Evolutionary conservation across 2,113 vertebrate genomes (phyloP), one percentile per base, ranked within the genome.

Genomic region (Sylvicapra grimmia): DNA sequence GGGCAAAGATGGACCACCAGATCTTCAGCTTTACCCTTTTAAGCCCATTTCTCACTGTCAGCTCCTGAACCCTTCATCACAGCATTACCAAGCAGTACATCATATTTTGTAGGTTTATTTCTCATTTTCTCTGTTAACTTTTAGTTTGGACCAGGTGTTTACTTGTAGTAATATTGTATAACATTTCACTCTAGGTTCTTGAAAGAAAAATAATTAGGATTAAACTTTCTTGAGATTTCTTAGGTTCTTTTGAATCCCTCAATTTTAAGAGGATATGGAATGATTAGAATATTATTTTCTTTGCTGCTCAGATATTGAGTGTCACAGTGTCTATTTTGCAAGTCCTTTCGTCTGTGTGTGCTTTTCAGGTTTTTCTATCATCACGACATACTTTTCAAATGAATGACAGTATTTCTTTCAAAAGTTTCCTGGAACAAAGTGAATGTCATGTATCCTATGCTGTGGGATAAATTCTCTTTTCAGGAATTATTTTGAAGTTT

Each of bases 401-500:
- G 88, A 83, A 16, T 49, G 18, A 51, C 84, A 63, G 12, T 47
- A 72, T 56, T 77, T 97, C 51, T 95, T 58, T 77, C 68, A 86
- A 25, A 96, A 93, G 72, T 79, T 82, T 97, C 89, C 44, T 90
- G 27, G 36, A 87, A 40, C 72, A 21, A 56, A 63, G 16, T 68
- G 49, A 86, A 47, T 92, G 9, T 16, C 83, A 51, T 77, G 61
- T 93, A 68, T 54, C 88, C 87, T 92, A 47, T 63, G 90, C 19
- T 93, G 58, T 86, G 53, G 8, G 63, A 51, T 59, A 83, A 89
- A 56, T 80, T 95, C n/a, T 6, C 80, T 96, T 96, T 96, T 44
- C n/a, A 75, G 86, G 56, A 36, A 90, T 94, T 95, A 75, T 97
- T 96, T 90, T 95, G 63, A 90, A 86, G 36, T 63, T 94, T 90